Evolutionary conservation across 2,113 vertebrate species (phyloP), one percentile per base, ranked within the genome.

Genomic region (Catagonus wagneri): DNA sequence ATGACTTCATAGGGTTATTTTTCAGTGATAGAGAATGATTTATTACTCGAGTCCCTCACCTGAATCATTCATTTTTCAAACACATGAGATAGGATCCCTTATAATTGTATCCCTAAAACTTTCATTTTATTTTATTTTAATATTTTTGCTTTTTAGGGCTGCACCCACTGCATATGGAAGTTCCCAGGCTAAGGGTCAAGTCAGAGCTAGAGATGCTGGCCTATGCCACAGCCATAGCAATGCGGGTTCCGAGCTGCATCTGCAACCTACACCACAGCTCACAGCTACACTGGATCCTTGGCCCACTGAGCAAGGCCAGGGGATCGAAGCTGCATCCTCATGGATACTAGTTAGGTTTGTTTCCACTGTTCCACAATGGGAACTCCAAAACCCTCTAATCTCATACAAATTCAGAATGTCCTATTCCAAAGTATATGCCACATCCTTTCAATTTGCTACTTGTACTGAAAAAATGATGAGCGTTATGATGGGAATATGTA

Each of bases 21-120:
- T 94, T 52, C 25, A 93, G 34, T 84, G 2, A 36, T 75, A 80
- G 19, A 39, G 22, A 34, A 81, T 72, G 29, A 74, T 60, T 87
- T 74, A 63, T 97, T 75, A 90, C 20, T 25, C 13, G 50, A 88
- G n/a, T 63, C 29, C 25, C 20, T 80, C 32, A 78, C 16, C 27
- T 27, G 86, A 60, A 91, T 68, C 2, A 63, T 32, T 89, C 50
- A 50, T 58, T 90, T 93, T 71, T 90, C 78, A 76, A 89, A 74
- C 19, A 91, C 8, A 44, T 0, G 7, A 68, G 25, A 25, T 50
- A 95, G 17, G 36, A 81, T 19, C 11, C 23, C n/a, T 19, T 63
- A 27, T 22, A 61, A 32, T 85, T 90, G 76, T 79, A 76, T 72
- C 20, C 60, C 63, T 39, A 78, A 83, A 93, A 92, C 71, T 61